Percentiles rank a stretch among this genome's conserved stretches.
phyloP scores from a whole-genome alignment of 2,888 invertebrate genomes.

The Drosophila hamatofila region DNA sequence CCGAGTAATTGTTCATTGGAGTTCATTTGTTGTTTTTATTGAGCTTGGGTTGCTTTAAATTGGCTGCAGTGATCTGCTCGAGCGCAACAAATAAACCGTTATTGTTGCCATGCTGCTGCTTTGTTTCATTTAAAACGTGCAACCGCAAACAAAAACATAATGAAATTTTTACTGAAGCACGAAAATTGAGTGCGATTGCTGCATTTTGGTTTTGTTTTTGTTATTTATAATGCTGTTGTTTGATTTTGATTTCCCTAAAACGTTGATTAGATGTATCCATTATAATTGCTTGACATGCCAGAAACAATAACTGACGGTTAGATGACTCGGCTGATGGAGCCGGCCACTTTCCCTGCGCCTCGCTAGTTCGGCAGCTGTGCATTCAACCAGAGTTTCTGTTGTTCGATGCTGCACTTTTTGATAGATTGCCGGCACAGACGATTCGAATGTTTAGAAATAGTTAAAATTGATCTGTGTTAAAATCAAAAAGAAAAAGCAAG shows the following conservation, averaged over 20 bases:
- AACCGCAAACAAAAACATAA: slow-evolving; percentile 73
- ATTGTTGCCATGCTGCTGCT: slow-evolving; percentile 31
- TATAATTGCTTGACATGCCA: slow-evolving; percentile 75
- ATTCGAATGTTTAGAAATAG: slow-evolving; percentile 49
- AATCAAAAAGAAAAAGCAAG: slow-evolving; percentile 43
- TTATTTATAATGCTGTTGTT: slow-evolving; percentile 14
- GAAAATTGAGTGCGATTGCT: slow-evolving; percentile 74
- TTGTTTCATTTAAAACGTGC: slow-evolving; percentile 68
- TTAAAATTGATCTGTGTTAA: slow-evolving; percentile 66
- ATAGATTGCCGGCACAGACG: slow-evolving; percentile 46
- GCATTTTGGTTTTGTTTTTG: slow-evolving; percentile 38
- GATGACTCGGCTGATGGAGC: slow-evolving; percentile 59
- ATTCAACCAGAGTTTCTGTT: slow-evolving; percentile 49
- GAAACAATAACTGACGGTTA: slow-evolving; percentile 60
- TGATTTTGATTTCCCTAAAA: slow-evolving; percentile 74
- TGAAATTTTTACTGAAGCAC: slow-evolving; percentile 77
- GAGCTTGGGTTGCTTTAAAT: slow-evolving; percentile 60
- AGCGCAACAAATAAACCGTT: slow-evolving; percentile 62
- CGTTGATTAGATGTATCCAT: slow-evolving; percentile 78
- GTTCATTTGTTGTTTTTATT: slow-evolving; percentile 60
- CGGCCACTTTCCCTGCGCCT: slow-evolving; percentile 54
- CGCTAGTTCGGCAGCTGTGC: slow-evolving; percentile 44
- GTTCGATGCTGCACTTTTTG: slow-evolving; percentile 48
- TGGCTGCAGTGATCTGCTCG: slow-evolving; percentile 56
- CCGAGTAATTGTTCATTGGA: slow-evolving; percentile 64